These are phyloP conservation scores for Ferdinandea cuprea DNA, from an alignment of 2,888 invertebrate species.

Conservation along the genomic window DNA sequence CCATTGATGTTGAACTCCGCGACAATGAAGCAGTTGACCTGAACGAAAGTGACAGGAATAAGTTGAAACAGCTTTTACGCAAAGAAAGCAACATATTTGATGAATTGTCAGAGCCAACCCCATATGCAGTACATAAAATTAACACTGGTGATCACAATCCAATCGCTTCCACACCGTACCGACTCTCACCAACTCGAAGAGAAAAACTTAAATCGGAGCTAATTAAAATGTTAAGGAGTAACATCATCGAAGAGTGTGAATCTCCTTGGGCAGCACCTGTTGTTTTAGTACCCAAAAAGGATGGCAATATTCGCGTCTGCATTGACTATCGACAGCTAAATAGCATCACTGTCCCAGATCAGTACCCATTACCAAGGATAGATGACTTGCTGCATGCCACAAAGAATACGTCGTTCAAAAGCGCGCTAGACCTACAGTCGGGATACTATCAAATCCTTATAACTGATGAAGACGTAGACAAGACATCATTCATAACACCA, in stretches of 20 bases:
- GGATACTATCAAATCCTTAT: slow-evolving; percentile 79
- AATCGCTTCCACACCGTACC: too few relatives aligned
- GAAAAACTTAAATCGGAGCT: slow-evolving; percentile 73
- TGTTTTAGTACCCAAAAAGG: slow-evolving; percentile 75
- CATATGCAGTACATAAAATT: slow-evolving; percentile 75
- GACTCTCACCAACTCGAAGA: too few relatives aligned
- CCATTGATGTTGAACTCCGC: background rate
- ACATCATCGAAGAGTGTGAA: slow-evolving; percentile 67
- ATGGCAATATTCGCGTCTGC: slow-evolving; percentile 76
- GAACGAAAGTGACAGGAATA: background rate
- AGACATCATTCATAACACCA: slow-evolving; percentile 77
- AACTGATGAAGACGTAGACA: slow-evolving; percentile 75
- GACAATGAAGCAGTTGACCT: background rate
- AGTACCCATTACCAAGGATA: slow-evolving; percentile 80
- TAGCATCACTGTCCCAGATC: slow-evolving; percentile 75
- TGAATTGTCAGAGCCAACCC: background rate
- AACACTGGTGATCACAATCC: slow-evolving; percentile 78
- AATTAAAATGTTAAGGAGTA: slow-evolving; percentile 75
- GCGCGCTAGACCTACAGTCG: slow-evolving; percentile 78
- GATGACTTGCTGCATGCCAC: slow-evolving; percentile 78
- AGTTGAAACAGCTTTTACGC: background rate
- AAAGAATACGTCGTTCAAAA: slow-evolving; percentile 2
- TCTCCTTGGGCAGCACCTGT: slow-evolving; percentile 57
- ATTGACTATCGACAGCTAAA: slow-evolving; percentile 77
- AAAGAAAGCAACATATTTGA: background rate